Conservation (phyloP, 2,888 invertebrate species). For the Thalpophila matura region DNA sequence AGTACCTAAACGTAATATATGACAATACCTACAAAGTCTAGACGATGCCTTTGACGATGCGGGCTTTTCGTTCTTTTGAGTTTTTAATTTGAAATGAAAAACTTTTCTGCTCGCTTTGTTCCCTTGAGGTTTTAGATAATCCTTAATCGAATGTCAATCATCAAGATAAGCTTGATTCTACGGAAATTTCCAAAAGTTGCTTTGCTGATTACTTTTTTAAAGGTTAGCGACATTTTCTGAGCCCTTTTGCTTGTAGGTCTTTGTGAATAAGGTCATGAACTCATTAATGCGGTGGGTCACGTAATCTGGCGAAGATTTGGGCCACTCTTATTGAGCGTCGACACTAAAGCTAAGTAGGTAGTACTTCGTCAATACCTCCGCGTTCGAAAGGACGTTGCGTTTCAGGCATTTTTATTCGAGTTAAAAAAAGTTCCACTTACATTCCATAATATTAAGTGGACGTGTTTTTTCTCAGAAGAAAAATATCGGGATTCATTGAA, state of each 20-base stretch:
- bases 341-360: background rate
- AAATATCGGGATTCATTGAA: background rate
- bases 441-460: background rate
- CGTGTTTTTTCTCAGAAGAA: conserved; percentile 2
- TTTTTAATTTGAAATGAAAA: conserved; percentile 9
- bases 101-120: background rate
- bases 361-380: conserved; percentile 10
- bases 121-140: background rate
- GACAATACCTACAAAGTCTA: conserved; percentile 14
- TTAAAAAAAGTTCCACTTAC: background rate
- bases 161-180: background rate
- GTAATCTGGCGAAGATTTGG: conserved; percentile 64
- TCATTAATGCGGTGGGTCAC: conserved; percentile 65
- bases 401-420: background rate
- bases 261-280: conserved; percentile 57
- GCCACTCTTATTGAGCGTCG: conserved; percentile 62
- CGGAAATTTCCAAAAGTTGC: background rate
- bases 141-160: conserved; percentile 33
- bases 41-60: conserved; percentile 23
- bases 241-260: conserved; percentile 40
- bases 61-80: background rate
- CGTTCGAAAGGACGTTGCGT: background rate
- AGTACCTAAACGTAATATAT: conserved; percentile 4
- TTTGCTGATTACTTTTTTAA: conserved; percentile 10
- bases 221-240: conserved; percentile 54